Base-by-base conservation (phyloP, 2,888 invertebrate species). In the Troides helena region DNA sequence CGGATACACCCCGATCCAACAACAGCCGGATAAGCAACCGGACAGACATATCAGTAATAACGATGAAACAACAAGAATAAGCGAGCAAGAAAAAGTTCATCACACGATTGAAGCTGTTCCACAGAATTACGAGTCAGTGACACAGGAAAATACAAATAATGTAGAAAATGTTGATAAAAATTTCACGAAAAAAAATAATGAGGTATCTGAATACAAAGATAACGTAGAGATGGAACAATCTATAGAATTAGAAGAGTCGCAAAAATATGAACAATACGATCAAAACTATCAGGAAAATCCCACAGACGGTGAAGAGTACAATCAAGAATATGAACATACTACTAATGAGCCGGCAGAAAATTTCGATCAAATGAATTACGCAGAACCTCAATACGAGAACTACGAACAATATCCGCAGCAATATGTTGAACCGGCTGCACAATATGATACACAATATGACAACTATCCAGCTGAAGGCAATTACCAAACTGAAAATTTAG, bases 361-460 rank as follows among this genome's bases (percentile, higher is more conserved):
- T 73, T 84, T 83, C 72, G 85, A 83, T 67, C 83, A 86, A 74
- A 81, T 79, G n/a, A 80, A 78, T 68, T 83, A 82, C 68, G 77
- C 80, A 62, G 85, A 87, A 62, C 86, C 81, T 65, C 83, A 87
- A 67, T 86, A 86, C 65, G 85, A 85, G 71, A 85, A 87, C 72
- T 87, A 88, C 70, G 85, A 85, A 69, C 85, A 86, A 36, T 85
- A 85, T 74, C 82, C 82, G 63, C 82, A 85, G 71, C 82, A 83
- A 70, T 86, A 87, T 72, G 73, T 74, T 43, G 85, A 87, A 72
- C 83, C 85, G 10, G 85, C 85, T 66, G 81, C 80, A 63, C 83
- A 87, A 59, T 88, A 88, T 72, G 84, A 82, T 67, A 81, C 75
- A 18, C 84, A 87, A 61, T 86, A 84, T 70, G 85, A 82, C 68